A percentile compares a stretch with the other conserved stretches of the same genome.
phyloP scores from a whole-genome alignment of 2,888 invertebrate genomes.

The Ophioninae sp. region DNA sequence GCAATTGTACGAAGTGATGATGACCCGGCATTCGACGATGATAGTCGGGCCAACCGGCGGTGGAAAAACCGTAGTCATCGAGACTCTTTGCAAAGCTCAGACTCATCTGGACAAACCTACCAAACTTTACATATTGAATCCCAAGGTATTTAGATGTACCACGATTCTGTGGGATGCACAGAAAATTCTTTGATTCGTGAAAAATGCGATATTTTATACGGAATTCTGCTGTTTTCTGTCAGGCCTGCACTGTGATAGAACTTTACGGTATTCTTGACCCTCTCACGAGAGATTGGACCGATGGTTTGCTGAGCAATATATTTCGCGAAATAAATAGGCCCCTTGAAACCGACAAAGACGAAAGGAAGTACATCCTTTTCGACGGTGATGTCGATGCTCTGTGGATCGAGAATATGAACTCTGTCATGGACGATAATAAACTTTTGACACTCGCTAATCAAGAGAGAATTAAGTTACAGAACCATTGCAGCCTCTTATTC shows the following conservation, averaged over 20 bases:
- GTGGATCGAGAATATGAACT: constrained; percentile 99
- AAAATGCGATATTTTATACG: neutral
- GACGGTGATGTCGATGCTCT: constrained; percentile 97
- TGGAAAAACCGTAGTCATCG: constrained; percentile 93
- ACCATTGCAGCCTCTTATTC: constrained; percentile 91
- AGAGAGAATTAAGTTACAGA: constrained; percentile 91
- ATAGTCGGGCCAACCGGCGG: constrained; percentile 96
- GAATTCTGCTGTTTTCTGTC: constrained; percentile 47
- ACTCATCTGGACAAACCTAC: constrained; percentile 88
- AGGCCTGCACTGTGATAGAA: constrained; percentile 94
- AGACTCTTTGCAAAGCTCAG: constrained; percentile 89
- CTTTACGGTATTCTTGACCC: constrained; percentile 94
- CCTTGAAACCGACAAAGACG: constrained; percentile 83
- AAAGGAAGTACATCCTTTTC: constrained; percentile 92
- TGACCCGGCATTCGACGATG: constrained; percentile 96
- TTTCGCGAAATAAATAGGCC: constrained; percentile 95
- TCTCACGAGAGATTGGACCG: constrained; percentile 94
- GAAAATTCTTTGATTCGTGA: neutral
- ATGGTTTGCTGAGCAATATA: constrained; percentile 94
- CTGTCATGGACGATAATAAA: constrained; percentile 97
- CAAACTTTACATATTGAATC: constrained; percentile 91
- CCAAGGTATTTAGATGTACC: constrained; percentile 86
- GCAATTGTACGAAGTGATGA: constrained; percentile 96
- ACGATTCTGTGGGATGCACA: too few relatives aligned
- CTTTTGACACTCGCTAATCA: constrained; percentile 95